Conservation (phyloP, 2,797 vertebrate species). For the Neopelma chrysocephalum region DNA sequence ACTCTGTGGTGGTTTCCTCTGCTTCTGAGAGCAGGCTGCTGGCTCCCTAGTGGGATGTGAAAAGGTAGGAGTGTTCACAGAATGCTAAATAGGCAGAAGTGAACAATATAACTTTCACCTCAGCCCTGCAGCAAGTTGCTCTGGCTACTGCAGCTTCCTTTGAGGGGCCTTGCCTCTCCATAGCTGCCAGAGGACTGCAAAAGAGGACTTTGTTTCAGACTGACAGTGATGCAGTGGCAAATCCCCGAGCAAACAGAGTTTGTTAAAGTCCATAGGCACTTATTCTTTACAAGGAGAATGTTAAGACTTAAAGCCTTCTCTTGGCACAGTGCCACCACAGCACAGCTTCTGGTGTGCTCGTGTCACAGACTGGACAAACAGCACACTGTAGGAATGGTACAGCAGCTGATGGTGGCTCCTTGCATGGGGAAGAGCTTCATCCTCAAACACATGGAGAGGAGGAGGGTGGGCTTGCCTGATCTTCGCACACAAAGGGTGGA, state of each 20-base stretch:
- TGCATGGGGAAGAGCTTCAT: neutral
- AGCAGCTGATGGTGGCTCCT: neutral
- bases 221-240: neutral
- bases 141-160: slow-evolving; percentile 29
- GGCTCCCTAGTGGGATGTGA: neutral
- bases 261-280: slow-evolving; percentile 28
- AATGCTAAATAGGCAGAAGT: neutral
- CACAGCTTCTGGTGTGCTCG: neutral
- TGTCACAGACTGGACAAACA: neutral
- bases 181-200: neutral
- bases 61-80: slow-evolving; percentile 11
- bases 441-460: neutral
- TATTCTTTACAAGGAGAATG: neutral
- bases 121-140: neutral
- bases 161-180: neutral
- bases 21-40: neutral
- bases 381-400: accelerated
- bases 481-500: neutral
- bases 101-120: neutral
- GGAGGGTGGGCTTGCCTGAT: neutral
- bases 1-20: neutral
- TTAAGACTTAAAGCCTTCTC: slow-evolving; percentile 4
- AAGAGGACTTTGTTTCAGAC: slow-evolving; percentile 9
- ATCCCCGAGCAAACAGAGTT: neutral
- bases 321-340: neutral